Conservation (phyloP, 2,888 invertebrate species). For the Rhogogaster chlorosoma region DNA sequence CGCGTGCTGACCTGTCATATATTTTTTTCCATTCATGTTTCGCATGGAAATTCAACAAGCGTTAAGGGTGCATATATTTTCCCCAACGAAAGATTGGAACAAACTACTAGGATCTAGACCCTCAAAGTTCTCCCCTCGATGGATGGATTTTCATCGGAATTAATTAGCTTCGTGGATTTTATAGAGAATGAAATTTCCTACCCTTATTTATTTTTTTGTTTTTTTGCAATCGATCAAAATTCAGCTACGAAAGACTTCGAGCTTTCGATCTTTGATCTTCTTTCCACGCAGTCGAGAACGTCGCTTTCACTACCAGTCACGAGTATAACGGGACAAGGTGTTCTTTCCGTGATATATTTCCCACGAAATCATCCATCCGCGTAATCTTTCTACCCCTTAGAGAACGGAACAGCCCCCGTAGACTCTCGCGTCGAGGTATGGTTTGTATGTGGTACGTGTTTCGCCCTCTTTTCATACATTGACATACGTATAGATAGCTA, state of each 20-base stretch:
- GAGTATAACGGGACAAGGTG: background rate
- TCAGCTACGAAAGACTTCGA: background rate
- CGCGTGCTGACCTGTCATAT: conserved; percentile 10
- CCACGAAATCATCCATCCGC: conserved; percentile 12
- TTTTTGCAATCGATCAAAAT: background rate
- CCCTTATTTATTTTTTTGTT: background rate
- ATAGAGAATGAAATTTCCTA: background rate
- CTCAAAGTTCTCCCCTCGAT: background rate
- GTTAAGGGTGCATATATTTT: conserved; percentile 42
- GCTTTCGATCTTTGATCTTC: background rate
- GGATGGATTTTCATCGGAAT: background rate
- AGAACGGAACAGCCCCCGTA: background rate
- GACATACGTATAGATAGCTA: background rate
- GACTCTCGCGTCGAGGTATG: background rate
- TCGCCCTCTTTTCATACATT: background rate
- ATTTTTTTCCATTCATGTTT: background rate
- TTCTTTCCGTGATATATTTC: background rate
- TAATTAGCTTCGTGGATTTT: background rate
- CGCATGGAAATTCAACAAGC: conserved; percentile 19
- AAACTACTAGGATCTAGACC: background rate
- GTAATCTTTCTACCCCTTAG: background rate
- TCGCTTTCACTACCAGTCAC: background rate
- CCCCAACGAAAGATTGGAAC: background rate
- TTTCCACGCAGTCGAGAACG: background rate
- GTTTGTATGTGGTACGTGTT: conserved; percentile 5